phyloP scores from a whole-genome alignment of 23 tunicate genomes.

The Styela clava region DNA sequence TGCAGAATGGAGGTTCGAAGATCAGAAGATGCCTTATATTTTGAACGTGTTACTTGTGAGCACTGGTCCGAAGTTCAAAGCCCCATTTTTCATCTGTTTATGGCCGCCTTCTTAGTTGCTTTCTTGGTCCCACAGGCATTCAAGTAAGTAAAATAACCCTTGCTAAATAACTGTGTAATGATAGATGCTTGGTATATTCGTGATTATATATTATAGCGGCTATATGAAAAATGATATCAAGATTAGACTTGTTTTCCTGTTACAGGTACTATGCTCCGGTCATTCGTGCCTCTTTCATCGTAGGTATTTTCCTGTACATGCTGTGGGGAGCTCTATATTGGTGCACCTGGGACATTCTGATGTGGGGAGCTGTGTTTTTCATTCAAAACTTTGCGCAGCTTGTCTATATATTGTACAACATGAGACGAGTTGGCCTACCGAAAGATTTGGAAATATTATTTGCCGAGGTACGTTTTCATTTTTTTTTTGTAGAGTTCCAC shows the following conservation, averaged over 20 bases:
- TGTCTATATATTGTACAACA: slow-evolving; percentile 39
- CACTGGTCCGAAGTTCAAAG: slow-evolving; percentile 57
- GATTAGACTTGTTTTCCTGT: not conserved
- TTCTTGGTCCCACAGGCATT: slow-evolving; percentile 47
- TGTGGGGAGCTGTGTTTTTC: slow-evolving; percentile 57
- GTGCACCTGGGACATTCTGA: slow-evolving; percentile 76
- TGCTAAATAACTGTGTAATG: too few relatives aligned
- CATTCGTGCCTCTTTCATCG: slow-evolving; percentile 20
- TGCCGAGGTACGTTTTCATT: slow-evolving; percentile 36
- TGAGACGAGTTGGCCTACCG: slow-evolving; percentile 45
- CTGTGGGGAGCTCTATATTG: slow-evolving; percentile 77
- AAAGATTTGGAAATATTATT: slow-evolving; percentile 62
- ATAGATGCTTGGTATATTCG: too few relatives aligned
- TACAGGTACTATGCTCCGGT: slow-evolving; percentile 59
- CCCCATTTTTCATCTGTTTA: slow-evolving; percentile 52
- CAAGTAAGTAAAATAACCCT: too few relatives aligned
- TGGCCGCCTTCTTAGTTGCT: slow-evolving; percentile 38
- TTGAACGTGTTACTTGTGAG: slow-evolving; percentile 13
- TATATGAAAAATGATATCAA: too few relatives aligned
- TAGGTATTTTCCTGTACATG: slow-evolving; percentile 38
- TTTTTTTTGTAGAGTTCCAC: not conserved
- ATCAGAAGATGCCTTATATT: not conserved
- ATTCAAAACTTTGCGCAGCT: slow-evolving; percentile 58
- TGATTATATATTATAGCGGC: too few relatives aligned
- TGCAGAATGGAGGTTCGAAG: slow-evolving; percentile 1